Evolutionary conservation across 2,888 invertebrate genomes (phyloP).

Genomic region (Pocota personata): DNA sequence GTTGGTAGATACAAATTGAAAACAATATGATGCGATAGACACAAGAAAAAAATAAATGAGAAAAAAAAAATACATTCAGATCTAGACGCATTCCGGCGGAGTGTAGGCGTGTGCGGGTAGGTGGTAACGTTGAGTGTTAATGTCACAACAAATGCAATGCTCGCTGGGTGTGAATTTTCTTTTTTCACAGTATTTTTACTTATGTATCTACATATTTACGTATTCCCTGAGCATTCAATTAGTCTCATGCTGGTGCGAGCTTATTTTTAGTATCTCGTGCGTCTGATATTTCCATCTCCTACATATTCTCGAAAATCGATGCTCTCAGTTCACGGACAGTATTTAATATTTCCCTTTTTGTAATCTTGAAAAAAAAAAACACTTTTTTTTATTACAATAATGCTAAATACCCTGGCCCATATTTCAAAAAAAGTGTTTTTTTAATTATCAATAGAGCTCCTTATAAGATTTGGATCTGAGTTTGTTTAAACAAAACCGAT

Average conservation of each 20-base stretch:
- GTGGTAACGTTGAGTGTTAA: constrained; percentile 1
- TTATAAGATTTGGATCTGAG: constrained; percentile 14
- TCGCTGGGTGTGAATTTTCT: constrained; percentile 4
- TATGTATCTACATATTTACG: constrained; percentile 15
- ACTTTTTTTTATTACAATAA: neutral
- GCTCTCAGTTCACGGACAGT: constrained; percentile 55
- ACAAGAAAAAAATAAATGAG: neutral
- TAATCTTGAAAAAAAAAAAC: neutral
- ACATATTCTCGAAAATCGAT: neutral
- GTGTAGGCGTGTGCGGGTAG: constrained; percentile 9
- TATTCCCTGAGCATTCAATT: constrained; percentile 31
- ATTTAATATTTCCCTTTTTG: constrained; percentile 23
- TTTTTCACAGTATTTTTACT: neutral
- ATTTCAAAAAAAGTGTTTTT: constrained; percentile 8
- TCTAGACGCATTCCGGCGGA: constrained; percentile 42
- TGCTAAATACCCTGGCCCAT: neutral
- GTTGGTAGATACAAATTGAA: constrained; percentile 13
- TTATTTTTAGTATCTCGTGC: constrained; percentile 61
- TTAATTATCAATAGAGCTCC: constrained; percentile 34
- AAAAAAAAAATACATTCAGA: neutral
- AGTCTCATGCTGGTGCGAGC: constrained; percentile 48
- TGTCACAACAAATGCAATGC: constrained; percentile 52
- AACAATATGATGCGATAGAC: constrained; percentile 25
- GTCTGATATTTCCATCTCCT: constrained; percentile 46
- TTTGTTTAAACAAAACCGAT: constrained; percentile 21